These are phyloP conservation scores for Siniperca knerii DNA, from an alignment of 2,113 vertebrate genomes.

Conservation along the genomic window DNA sequence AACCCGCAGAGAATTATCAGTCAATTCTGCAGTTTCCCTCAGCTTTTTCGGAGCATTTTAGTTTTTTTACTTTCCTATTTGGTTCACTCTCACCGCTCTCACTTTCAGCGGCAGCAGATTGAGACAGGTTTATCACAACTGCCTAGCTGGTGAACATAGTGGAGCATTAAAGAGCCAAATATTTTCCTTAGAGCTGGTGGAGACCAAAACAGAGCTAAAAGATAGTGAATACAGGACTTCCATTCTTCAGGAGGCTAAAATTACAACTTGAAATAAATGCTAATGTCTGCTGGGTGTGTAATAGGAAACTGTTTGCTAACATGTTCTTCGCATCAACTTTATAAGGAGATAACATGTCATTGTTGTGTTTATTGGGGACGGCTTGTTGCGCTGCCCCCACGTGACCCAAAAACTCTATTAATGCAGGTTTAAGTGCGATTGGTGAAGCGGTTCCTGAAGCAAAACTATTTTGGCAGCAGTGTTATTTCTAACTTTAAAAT, in stretches of 20 bases:
- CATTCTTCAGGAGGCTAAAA: background rate
- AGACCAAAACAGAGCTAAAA: background rate
- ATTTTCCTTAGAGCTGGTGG: too few species aligned
- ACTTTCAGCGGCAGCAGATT: too few species aligned
- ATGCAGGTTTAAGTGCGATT: background rate
- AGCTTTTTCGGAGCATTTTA: background rate
- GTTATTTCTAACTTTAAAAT: background rate
- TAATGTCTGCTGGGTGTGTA: background rate
- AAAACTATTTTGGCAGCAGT: background rate
- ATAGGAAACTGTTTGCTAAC: background rate
- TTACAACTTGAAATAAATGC: background rate
- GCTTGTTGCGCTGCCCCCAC: background rate
- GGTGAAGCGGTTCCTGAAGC: background rate
- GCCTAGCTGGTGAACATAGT: too few species aligned
- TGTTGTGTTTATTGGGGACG: background rate
- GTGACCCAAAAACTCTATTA: background rate
- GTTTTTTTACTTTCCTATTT: background rate
- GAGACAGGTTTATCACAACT: too few species aligned
- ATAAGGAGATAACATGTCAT: background rate
- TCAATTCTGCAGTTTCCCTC: background rate
- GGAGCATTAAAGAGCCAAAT: too few species aligned
- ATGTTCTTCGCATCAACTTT: background rate
- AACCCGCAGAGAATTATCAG: background rate
- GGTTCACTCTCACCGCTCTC: too few species aligned
- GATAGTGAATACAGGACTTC: background rate